phyloP scores from a whole-genome alignment of 2,888 invertebrate species.

The Epistrophella euchroma region DNA sequence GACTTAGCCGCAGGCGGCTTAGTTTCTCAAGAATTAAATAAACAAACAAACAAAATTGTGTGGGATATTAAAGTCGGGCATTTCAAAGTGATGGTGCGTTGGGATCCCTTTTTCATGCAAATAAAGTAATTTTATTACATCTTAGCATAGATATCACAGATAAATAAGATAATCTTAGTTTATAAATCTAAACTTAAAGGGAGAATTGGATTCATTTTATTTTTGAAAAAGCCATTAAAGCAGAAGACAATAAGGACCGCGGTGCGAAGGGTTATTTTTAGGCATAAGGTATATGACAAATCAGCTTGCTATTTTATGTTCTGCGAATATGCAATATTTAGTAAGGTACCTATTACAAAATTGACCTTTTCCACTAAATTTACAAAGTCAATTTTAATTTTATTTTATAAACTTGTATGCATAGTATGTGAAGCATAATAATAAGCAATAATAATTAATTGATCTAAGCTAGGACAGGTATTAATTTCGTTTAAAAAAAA shows the following conservation, averaged over 20 bases:
- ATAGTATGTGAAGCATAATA: no score
- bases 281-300: background rate
- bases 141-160: slow-evolving; percentile 31
- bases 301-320: no score
- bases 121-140: slow-evolving; percentile 58
- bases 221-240: background rate
- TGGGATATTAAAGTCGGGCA: slow-evolving; percentile 42
- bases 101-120: slow-evolving; percentile 60
- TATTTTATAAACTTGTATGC: no score
- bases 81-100: slow-evolving; percentile 41
- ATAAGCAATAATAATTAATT: no score
- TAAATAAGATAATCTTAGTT: slow-evolving; percentile 40
- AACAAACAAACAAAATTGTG: slow-evolving; percentile 56
- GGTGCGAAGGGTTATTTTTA: background rate
- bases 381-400: no score
- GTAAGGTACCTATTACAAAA: no score
- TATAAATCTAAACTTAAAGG: background rate
- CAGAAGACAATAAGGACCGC: background rate
- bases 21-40: slow-evolving; percentile 33
- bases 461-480: no score
- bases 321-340: no score
- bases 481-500: no score
- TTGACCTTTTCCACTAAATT: no score
- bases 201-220: slow-evolving; percentile 2
- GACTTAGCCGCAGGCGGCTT: slow-evolving; percentile 10